Evolutionary conservation across 2,888 invertebrate species (phyloP), one percentile per base, ranked within the genome.

Genomic region (Drosophila buzzatii): DNA sequence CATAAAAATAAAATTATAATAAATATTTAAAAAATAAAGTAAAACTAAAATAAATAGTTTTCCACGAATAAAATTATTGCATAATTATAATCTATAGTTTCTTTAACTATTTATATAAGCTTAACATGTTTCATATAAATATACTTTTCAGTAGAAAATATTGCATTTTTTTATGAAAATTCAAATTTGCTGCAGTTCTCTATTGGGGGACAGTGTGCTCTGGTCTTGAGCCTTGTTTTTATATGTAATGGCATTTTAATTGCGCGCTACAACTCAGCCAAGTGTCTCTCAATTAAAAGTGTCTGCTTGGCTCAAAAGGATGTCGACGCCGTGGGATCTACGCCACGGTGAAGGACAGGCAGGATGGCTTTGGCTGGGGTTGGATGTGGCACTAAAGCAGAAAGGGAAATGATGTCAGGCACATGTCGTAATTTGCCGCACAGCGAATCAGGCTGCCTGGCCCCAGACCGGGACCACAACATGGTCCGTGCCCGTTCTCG

Each of bases 261-360:
- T 86, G 86, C 86, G 58, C 70, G 74, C 85, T 76, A 72, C 82
- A 81, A 79, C 81, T 81, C 81, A 87, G 71, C 76, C 75, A 76
- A 86, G 89, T 84, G 86, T 85, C 82, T 86, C 89, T 85, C 85
- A 86, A 86, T 86, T 89, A 86, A 89, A 86, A 86, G 75, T 76
- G 89, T 86, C 85, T 86, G 84, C 89, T 79, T 67, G 79, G 66
- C 82, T 82, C 82, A 74, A 82, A 74, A 87, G 82, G 78, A 79
- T 66, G 77, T 62, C 59, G 62, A 62, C 73, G 73, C 57, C 51
- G 72, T 39, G 73, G 66, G 72, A 73, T 71, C 45, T 51, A 52
- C 42, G 60, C 44, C 58, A 45, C 31, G 39, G 44, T 44, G 59
- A 41, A 41, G 63, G 39, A 27, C 47, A 57, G 12, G 18, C 47